phyloP scores from a whole-genome alignment of 1,140 invertebrate species.

The Microplitis mediator region DNA sequence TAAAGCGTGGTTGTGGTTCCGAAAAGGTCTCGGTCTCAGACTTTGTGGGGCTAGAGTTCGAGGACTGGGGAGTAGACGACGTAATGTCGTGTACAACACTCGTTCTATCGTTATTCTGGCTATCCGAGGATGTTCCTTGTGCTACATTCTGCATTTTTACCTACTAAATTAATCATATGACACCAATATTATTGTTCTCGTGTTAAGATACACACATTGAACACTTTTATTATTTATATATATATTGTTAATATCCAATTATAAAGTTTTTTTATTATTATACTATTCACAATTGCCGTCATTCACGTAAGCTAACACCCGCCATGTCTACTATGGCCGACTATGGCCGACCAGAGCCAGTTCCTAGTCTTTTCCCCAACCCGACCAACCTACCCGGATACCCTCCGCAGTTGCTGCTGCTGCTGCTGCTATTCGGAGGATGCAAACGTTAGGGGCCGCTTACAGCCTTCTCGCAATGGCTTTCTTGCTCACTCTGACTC shows the following conservation, averaged over 20 bases:
- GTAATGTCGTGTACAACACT: constrained; percentile 62
- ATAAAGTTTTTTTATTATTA: constrained; percentile 44
- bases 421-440: not conserved
- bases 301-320: constrained; percentile 74
- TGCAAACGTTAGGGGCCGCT: constrained; percentile 2
- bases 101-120: constrained; percentile 75
- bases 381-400: constrained; percentile 24
- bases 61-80: constrained; percentile 68
- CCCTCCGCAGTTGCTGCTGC: not conserved
- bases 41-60: constrained; percentile 72
- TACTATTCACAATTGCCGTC: constrained; percentile 62
- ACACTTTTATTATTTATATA: constrained; percentile 35
- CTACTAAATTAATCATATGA: constrained; percentile 69
- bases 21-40: constrained; percentile 80
- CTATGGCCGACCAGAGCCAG: constrained; percentile 36
- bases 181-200: constrained; percentile 63
- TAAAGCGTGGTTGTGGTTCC: constrained; percentile 77
- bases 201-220: constrained; percentile 49
- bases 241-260: constrained; percentile 33
- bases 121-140: constrained; percentile 75
- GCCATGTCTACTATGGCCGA: constrained; percentile 72
- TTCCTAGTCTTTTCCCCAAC: constrained; percentile 14
- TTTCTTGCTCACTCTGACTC: not conserved
- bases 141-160: constrained; percentile 89
- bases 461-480: not conserved